Base-by-base conservation (phyloP, 2,888 invertebrate genomes). In the Emesis russula region DNA sequence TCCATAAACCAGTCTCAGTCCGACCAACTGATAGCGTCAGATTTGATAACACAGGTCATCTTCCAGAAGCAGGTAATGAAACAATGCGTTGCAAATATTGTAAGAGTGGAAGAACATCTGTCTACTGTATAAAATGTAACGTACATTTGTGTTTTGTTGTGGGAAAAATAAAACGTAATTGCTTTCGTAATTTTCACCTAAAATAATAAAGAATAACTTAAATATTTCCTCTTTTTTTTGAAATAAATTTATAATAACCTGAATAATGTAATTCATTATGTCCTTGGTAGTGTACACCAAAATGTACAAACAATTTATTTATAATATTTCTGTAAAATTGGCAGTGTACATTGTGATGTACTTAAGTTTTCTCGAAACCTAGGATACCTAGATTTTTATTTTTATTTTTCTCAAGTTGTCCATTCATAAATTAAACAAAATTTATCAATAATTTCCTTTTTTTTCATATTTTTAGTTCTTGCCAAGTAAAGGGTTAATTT, bases 141-240 rank as follows among this genome's bases (percentile, higher is more conserved):
- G 66, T 87, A 36, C 81, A 87, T 70, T 81, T 83, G 70, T 87
- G 87, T 83, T 87, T 87, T 81, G 83, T 81, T 83, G 83, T 83
- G 71, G 87, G 87, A 66, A 88, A 79, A 66, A 25, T 18, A 84
- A 84, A 84, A 79, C 79, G 84, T 63, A 84, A 84, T 77, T 79
- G 74, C 66, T 84, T 84, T 74, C 84, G 74, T 68, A 79, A 84
- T 79, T 79, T 84, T 79, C 79, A 84, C 68, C 33, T 38, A 63
- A 78, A 78, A 63, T 78, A 78, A 78, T 78, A 78, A 66, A 78
- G 66, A 63, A 63, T 63, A 78, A 33, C 68, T 66, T 74, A 63
- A 74, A 41, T 44, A 73, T 83, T 78, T 76, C 44, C 7, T 66
- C 18, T 18, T 63, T 79, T 84, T 74, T 74, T 74, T 71, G 15